Conservation (phyloP, 2,888 invertebrate species). For the Spicauda simplicius region DNA sequence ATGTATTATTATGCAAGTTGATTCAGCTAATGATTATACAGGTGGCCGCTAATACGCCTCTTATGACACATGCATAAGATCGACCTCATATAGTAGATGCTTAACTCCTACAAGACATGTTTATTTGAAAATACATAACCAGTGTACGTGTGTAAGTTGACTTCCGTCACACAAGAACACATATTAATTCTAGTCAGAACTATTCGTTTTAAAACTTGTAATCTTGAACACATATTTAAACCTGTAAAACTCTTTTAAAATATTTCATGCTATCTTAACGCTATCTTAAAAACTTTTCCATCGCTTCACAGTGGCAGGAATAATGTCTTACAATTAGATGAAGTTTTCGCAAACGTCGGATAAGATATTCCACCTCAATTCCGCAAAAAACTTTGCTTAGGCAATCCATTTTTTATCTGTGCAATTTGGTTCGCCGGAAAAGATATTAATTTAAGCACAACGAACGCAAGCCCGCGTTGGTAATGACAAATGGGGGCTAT, state of each 20-base stretch:
- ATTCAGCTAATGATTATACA: neutral
- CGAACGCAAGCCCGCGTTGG: constrained; percentile 59
- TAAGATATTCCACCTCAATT: constrained; percentile 31
- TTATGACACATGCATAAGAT: neutral
- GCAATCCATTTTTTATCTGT: constrained; percentile 37
- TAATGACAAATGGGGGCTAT: constrained; percentile 70
- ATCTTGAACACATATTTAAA: neutral
- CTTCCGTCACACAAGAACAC: too few species aligned
- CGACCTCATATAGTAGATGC: neutral
- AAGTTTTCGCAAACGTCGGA: constrained; percentile 24
- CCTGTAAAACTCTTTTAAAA: neutral
- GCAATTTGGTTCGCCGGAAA: constrained; percentile 34
- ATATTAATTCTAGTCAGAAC: too few species aligned
- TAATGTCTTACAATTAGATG: constrained; percentile 21
- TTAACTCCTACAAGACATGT: too few species aligned
- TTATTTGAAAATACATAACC: too few species aligned
- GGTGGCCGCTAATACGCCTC: neutral
- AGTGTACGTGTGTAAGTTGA: too few species aligned
- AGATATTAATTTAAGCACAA: constrained; percentile 52
- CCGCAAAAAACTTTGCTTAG: constrained; percentile 34
- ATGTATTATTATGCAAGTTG: neutral
- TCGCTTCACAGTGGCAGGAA: neutral
- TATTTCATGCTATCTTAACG: neutral
- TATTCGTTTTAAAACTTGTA: too few species aligned
- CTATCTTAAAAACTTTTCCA: neutral